Evolutionary conservation across 2,113 vertebrate species (phyloP).

Genomic region (Silurus asotus): DNA sequence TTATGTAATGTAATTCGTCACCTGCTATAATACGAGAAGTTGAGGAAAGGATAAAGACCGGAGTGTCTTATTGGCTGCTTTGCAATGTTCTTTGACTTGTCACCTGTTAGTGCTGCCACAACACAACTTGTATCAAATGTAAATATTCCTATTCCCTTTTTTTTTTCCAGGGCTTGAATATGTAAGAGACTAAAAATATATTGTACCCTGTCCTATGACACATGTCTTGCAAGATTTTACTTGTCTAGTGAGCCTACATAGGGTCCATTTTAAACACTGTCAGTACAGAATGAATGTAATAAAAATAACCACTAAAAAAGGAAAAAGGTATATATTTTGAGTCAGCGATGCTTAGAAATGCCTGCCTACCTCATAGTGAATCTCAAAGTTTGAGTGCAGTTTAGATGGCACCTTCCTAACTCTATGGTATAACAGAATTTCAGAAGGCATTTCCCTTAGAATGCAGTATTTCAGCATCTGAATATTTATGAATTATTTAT

Average conservation of each 20-base stretch:
- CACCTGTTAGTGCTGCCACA: slow-evolving; percentile 53
- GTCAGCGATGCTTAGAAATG: background rate
- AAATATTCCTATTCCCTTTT: slow-evolving; percentile 48
- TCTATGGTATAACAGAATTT: background rate
- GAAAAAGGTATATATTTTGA: background rate
- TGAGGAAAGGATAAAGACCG: slow-evolving; percentile 13
- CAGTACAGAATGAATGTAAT: background rate
- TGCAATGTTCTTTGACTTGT: slow-evolving; percentile 38
- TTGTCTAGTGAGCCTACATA: background rate
- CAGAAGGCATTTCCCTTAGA: background rate
- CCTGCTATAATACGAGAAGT: background rate
- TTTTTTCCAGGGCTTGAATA: slow-evolving; percentile 39
- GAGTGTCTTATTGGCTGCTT: slow-evolving; percentile 31
- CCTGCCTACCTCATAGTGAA: background rate
- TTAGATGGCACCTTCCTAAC: slow-evolving; percentile 8
- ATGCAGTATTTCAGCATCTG: background rate
- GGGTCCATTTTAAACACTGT: slow-evolving; percentile 10
- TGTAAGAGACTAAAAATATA: slow-evolving; percentile 28
- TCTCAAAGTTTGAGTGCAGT: background rate
- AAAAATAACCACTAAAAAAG: background rate
- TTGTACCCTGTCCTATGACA: slow-evolving; percentile 21
- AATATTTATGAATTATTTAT: background rate
- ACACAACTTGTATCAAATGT: slow-evolving; percentile 59
- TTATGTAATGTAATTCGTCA: slow-evolving; percentile 14
- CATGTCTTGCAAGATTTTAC: slow-evolving; percentile 27